A percentile compares a stretch with the other conserved stretches of the same genome.
Conservation (phyloP, 2,113 vertebrate species). For the Marmota monax region DNA sequence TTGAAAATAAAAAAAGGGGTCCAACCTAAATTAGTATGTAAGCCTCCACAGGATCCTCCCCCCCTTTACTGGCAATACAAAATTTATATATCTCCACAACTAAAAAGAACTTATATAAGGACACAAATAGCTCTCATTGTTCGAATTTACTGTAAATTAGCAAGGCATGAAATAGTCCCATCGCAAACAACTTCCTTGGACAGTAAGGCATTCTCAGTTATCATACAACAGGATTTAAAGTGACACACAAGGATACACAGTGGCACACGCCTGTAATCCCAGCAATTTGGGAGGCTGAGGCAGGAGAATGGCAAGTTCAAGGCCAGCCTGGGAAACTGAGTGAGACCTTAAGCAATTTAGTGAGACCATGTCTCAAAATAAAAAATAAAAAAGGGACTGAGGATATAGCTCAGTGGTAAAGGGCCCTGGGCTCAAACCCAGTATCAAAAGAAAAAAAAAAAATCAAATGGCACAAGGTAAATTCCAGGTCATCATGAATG, state of each 20-base stretch:
- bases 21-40: conserved; percentile 20
- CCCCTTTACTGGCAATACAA: neutral
- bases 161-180: neutral
- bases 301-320: too few species aligned
- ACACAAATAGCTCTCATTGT: neutral
- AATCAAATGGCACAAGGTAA: neutral
- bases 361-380: too few species aligned
- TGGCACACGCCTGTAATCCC: too few species aligned
- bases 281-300: too few species aligned
- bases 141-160: neutral
- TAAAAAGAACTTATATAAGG: neutral
- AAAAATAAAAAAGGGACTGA: too few species aligned
- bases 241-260: neutral
- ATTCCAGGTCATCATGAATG: neutral
- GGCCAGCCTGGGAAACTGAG: too few species aligned
- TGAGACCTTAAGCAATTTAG: too few species aligned
- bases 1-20: neutral
- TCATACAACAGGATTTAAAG: neutral
- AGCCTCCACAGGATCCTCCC: neutral
- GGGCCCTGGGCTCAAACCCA: too few species aligned
- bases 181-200: neutral
- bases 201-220: too few species aligned
- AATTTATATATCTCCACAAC: neutral
- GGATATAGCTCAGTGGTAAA: too few species aligned
- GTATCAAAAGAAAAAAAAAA: too few species aligned